Base-by-base conservation (phyloP, 2,888 invertebrate species). In the Boloria euphrosyne region DNA sequence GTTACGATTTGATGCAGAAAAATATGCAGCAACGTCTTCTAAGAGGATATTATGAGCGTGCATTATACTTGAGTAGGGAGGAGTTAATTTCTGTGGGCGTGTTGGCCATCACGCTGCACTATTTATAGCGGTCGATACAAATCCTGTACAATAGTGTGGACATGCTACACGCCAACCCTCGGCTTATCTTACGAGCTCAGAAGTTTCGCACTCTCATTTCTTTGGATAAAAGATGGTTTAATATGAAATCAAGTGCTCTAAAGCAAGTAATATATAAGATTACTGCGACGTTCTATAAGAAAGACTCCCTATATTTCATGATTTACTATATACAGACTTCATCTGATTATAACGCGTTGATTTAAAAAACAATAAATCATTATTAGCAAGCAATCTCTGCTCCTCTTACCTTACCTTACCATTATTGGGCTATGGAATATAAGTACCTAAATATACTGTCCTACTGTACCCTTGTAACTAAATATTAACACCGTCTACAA, bases 141-240 rank as follows among this genome's bases (percentile, higher is more conserved):
- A 73, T 72, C 78, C 74, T 73, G 74, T 74, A 76, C 69, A 74
- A 73, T 66, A 71, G 70, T 70, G 63, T 71, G 75, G 75, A 73
- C 76, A 76, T 74, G 44, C 50, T 27, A 74, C 83, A 83, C 79
- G 80, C 82, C 74, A 81, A 73, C 76, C 73, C 60, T 61, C 58
- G 67, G 50, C 77, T 82, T 82, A 82, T 80, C 79, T 76, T 76
- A 78, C 75, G 31, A 75, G 73, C 51, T 44, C 60, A 62, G 58
- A 57, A 50, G n/a, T 46, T 46, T 50, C 50, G 7, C 5, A 16
- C 54, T 54, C 49, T 13, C 14, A 47, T 50, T 60, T 61, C 62
- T 50, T 61, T 57, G 55, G 57, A 43, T 43, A 63, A 63, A 57
- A 57, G 50, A 51, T 53, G 18, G 18, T 18, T 44, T 18, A 53